Evolutionary conservation across 2,797 vertebrate species (phyloP).

Genomic region (Dermochelys coriacea): DNA sequence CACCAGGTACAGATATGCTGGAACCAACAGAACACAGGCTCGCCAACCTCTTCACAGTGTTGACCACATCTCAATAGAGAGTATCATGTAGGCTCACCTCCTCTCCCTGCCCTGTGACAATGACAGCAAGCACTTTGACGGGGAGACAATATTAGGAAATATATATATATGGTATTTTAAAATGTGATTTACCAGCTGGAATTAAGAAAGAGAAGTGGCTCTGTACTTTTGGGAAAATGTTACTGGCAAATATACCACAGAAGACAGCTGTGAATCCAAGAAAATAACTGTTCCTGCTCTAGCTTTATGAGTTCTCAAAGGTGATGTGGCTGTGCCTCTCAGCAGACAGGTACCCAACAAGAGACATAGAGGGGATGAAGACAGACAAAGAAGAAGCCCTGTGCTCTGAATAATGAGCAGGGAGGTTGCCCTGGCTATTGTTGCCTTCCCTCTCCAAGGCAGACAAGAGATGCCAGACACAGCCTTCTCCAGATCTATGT

Average conservation of each 20-base stretch:
- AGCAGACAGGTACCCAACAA: not conserved
- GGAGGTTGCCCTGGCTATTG: not conserved
- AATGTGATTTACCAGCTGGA: not conserved
- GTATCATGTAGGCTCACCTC: not conserved
- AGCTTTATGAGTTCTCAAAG: not conserved
- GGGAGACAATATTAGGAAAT: not conserved
- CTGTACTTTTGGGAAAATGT: not conserved
- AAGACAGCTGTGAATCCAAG: not conserved
- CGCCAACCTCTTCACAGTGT: not conserved
- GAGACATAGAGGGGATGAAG: not conserved
- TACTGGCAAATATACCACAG: not conserved
- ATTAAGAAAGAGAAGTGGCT: not conserved
- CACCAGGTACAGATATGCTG: not conserved
- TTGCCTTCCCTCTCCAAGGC: not conserved
- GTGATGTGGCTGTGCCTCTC: not conserved
- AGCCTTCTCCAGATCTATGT: not conserved
- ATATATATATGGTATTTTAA: not conserved
- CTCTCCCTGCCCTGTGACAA: not conserved
- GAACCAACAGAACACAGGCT: not conserved
- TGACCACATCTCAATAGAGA: not conserved
- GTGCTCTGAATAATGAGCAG: not conserved
- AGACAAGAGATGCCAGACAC: not conserved
- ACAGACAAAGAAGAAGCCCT: not conserved
- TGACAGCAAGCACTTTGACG: not conserved
- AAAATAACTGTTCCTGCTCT: not conserved